These are phyloP conservation scores for Cryptotermes secundus DNA, from an alignment of 1,140 invertebrate genomes.

Conservation along the genomic window DNA sequence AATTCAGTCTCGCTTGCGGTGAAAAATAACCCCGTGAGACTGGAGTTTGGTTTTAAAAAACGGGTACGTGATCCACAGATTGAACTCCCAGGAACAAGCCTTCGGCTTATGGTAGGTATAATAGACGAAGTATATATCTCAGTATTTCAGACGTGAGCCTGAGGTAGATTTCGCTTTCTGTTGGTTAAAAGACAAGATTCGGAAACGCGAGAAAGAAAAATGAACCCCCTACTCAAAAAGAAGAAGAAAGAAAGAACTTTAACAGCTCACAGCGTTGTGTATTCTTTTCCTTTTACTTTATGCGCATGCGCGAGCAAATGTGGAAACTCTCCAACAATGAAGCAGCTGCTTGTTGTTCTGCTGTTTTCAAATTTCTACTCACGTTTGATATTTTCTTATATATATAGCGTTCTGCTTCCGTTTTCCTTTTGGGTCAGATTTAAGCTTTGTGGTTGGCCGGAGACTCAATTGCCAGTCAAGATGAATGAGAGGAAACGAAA, in stretches of 20 bases:
- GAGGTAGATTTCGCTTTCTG: neutral
- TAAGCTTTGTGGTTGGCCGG: conserved; percentile 8
- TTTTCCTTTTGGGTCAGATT: neutral
- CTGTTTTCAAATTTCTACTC: conserved; percentile 7
- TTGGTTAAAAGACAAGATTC: neutral
- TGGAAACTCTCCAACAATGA: neutral
- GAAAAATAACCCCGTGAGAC: too few relatives aligned
- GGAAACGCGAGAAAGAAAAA: neutral
- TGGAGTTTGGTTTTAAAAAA: too few relatives aligned
- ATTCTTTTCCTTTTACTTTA: neutral
- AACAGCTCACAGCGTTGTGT: neutral
- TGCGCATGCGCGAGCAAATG: neutral
- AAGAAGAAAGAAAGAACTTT: too few relatives aligned
- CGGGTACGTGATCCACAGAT: too few relatives aligned
- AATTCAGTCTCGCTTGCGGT: too few relatives aligned
- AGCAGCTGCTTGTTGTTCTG: neutral
- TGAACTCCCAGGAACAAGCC: neutral
- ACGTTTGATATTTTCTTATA: neutral
- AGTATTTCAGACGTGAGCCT: neutral
- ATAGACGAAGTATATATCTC: neutral
- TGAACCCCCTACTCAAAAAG: neutral
- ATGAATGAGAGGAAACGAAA: neutral
- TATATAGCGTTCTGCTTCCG: neutral
- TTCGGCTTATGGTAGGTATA: neutral
- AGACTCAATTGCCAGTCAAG: conserved; percentile 15